Base-by-base conservation (phyloP, 2,888 invertebrate genomes). In the Pandemis cinnamomeana region DNA sequence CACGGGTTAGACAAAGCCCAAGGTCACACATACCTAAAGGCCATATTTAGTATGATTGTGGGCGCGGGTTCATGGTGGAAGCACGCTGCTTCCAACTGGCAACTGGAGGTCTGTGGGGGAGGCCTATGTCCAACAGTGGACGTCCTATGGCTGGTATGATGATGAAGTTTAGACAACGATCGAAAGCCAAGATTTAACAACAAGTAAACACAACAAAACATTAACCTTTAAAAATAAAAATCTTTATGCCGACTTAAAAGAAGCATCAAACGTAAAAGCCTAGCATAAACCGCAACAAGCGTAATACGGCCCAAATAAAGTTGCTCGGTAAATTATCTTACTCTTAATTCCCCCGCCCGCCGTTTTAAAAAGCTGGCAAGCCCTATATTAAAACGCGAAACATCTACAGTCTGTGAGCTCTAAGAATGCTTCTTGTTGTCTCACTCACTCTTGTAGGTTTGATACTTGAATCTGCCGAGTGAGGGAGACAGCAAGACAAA, bases 281-380 rank as follows among this genome's bases (percentile, higher is more conserved):
- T 48, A 44, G 27, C 67, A 53, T 67, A 67, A 67, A 67, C 51
- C 67, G 67, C 53, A 53, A 67, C 67, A 67, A 67, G 67, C 67
- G 53, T 81, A 81, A 79, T 81, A 82, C 80, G 80, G 81, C 77
- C 77, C 78, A 83, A 84, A 89, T 87, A 87, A 87, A 88, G 88
- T 87, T 83, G 80, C 78, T 83, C 84, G 86, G 86, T 85, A 88
- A 88, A 88, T 89, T 88, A 86, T 85, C 83, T 86, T 79, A 80
- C 80, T 83, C 80, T 86, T 89, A 88, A 89, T 89, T 88, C 85
- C 80, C 79, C 77, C 78, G 79, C 80, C 83, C 78, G 80, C 79
- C 83, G 83, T 87, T 82, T 85, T 83, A 86, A 83, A 85, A 82
- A 78, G 79, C 80, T 79, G 78, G 78, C 80, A 79, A 82, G 80